A percentile compares a stretch with the other conserved stretches of the same genome.
These are phyloP conservation scores for Pseudorhiza aurosa DNA, from an alignment of 30 jellyfish, hydroid and myxozoan genomes.

Conservation along the genomic window DNA sequence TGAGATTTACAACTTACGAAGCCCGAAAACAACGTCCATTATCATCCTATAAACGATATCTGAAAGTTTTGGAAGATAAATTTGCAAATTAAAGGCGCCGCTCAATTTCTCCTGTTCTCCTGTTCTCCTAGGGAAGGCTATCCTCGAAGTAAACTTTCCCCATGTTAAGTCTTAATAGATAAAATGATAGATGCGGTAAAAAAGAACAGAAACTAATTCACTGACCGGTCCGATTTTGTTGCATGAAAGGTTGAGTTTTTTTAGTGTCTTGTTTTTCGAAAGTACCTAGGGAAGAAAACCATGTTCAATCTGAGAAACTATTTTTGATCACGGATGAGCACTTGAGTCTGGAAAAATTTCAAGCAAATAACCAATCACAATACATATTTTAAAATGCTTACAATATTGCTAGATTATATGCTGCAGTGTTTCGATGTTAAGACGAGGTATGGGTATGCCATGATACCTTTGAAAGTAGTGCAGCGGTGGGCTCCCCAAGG, in stretches of 20 bases:
- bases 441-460: not conserved
- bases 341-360: not conserved
- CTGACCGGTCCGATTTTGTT: constrained; percentile 88
- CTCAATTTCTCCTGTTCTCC: too few relatives aligned
- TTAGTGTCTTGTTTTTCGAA: constrained; percentile 71
- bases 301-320: too few relatives aligned
- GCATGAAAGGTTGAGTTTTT: constrained; percentile 83
- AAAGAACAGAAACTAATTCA: not conserved
- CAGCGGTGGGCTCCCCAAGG: constrained; percentile 80
- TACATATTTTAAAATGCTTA: not conserved
- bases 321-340: too few relatives aligned
- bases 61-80: too few relatives aligned
- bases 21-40: too few relatives aligned
- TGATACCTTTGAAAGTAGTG: constrained; percentile 84
- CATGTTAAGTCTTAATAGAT: too few relatives aligned
- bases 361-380: not conserved
- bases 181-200: too few relatives aligned
- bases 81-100: too few relatives aligned
- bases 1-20: too few relatives aligned
- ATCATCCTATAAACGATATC: too few relatives aligned
- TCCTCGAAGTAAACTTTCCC: too few relatives aligned
- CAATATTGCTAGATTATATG: not conserved
- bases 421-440: not conserved
- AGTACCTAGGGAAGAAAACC: constrained; percentile 68
- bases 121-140: too few relatives aligned